A percentile compares a stretch with the other conserved stretches of the same genome.
Evolutionary conservation across 1,140 invertebrate species (phyloP).

Genomic region (Drosophila bocqueti): DNA sequence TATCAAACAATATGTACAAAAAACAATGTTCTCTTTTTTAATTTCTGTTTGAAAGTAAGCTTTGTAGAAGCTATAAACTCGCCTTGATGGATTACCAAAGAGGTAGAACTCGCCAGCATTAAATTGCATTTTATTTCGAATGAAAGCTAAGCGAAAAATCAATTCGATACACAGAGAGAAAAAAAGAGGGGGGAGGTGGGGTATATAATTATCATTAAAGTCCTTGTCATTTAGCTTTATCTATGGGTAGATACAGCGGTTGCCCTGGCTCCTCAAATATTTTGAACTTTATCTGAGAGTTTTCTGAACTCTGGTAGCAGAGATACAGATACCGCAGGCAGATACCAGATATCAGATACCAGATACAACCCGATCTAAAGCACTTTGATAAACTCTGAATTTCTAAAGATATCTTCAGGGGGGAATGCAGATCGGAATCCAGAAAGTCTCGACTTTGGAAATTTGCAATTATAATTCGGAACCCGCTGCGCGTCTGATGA

Average conservation of each 20-base stretch:
- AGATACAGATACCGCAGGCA: constrained; percentile 1
- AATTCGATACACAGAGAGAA: neutral
- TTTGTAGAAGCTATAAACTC: neutral
- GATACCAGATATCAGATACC: neutral
- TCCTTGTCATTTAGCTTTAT: constrained; percentile 20
- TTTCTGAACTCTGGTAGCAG: constrained; percentile 22
- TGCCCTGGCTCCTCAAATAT: constrained; percentile 1
- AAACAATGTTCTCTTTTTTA: too few species aligned
- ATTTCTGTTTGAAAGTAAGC: neutral
- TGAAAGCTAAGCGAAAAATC: constrained; percentile 24
- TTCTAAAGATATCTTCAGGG: constrained; percentile 9
- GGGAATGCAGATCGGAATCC: neutral
- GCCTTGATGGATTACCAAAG: neutral
- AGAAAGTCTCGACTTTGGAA: constrained; percentile 12
- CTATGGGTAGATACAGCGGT: constrained; percentile 13
- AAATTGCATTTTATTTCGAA: constrained; percentile 19
- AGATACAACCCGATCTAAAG: constrained; percentile 2
- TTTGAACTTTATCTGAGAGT: constrained; percentile 40
- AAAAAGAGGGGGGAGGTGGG: too few species aligned
- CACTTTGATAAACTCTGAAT: neutral
- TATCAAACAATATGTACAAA: too few species aligned
- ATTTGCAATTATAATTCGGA: constrained; percentile 28
- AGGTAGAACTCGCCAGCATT: constrained; percentile 2
- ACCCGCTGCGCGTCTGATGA: constrained; percentile 8
- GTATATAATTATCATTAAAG: neutral